phyloP scores from a whole-genome alignment of 2,113 vertebrate genomes.

The Hippopotamus amphibius region DNA sequence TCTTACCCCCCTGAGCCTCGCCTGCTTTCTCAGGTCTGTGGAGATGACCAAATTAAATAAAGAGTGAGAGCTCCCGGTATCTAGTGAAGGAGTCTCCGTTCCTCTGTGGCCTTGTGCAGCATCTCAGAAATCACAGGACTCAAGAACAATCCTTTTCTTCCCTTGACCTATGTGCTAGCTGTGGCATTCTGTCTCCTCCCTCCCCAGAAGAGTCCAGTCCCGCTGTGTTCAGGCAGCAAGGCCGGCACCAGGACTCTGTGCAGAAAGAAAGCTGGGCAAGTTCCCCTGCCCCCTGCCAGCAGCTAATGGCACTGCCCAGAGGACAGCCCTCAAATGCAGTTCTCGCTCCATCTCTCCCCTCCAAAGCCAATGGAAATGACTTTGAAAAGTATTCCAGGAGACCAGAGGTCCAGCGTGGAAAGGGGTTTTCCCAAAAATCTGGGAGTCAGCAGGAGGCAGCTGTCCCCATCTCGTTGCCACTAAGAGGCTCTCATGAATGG shows the following conservation, averaged over 20 bases:
- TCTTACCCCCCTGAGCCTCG: background rate
- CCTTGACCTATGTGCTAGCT: background rate
- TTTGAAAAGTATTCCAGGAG: background rate
- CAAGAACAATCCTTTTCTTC: background rate
- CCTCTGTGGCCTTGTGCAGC: background rate
- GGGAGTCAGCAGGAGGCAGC: background rate
- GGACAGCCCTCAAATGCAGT: background rate
- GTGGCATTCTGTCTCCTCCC: background rate
- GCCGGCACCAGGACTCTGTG: background rate
- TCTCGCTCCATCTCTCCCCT: background rate
- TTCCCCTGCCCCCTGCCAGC: background rate
- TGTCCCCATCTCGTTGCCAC: background rate
- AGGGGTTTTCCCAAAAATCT: background rate
- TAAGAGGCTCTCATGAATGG: background rate
- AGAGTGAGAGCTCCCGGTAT: background rate
- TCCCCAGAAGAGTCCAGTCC: background rate
- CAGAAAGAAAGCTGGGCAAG: background rate
- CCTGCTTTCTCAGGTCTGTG: background rate
- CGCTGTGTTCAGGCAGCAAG: background rate
- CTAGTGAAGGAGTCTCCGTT: background rate
- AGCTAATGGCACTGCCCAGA: background rate
- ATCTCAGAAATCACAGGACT: background rate
- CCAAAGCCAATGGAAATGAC: background rate
- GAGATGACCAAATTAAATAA: background rate
- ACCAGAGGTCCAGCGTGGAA: slow-evolving; percentile 30